These are phyloP conservation scores for Rotaria sp. DNA, from an alignment of 2,888 invertebrate species.

Conservation along the genomic window DNA sequence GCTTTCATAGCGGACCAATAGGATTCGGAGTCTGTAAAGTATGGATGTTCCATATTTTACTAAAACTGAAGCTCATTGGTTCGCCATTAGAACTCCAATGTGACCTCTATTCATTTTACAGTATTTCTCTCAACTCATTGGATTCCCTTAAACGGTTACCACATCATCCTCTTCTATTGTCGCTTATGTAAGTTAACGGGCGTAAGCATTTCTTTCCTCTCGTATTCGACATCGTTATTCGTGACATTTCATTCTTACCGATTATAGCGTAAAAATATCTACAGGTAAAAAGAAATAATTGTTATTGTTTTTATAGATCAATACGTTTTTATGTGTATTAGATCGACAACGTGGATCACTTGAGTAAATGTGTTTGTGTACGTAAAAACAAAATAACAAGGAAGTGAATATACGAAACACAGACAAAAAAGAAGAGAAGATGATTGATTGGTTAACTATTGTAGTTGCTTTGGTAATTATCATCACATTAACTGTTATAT, in stretches of 20 bases:
- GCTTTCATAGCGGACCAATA: too few relatives aligned
- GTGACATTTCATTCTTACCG: not conserved
- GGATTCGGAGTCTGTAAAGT: too few relatives aligned
- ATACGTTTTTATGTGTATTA: not conserved
- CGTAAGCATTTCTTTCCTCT: not conserved
- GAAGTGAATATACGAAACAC: not conserved
- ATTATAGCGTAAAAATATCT: not conserved
- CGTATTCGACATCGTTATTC: not conserved
- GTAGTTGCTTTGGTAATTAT: not conserved
- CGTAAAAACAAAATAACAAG: not conserved
- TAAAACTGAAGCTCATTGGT: too few relatives aligned
- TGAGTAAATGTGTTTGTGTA: not conserved
- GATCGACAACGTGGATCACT: not conserved
- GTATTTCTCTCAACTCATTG: too few relatives aligned
- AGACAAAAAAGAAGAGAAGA: not conserved
- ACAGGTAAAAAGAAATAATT: too few relatives aligned
- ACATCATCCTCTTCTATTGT: not conserved
- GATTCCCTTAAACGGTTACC: too few relatives aligned
- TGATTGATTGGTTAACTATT: constrained; percentile 4
- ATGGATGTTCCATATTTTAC: too few relatives aligned
- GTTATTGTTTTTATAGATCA: too few relatives aligned
- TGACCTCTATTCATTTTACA: too few relatives aligned
- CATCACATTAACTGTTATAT: not conserved
- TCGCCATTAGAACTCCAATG: too few relatives aligned
- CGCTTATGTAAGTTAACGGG: not conserved